Evolutionary conservation across 2,113 vertebrate species (phyloP).

Genomic region (Pitta sordida): DNA sequence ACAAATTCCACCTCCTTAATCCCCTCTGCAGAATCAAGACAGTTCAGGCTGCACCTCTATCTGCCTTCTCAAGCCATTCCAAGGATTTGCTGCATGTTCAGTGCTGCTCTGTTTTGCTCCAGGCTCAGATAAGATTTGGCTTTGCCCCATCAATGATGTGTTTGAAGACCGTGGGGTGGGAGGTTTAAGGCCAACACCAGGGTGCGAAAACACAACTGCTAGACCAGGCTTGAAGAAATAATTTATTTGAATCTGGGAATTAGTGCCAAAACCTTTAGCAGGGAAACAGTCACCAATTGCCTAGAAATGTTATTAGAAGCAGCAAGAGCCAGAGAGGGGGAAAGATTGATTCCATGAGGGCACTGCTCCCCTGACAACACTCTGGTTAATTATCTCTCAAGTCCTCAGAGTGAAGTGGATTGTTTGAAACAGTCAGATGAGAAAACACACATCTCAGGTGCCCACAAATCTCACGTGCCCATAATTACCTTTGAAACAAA

Average conservation of each 20-base stretch:
- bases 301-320: neutral
- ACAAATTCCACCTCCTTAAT: neutral
- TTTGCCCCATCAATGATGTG: neutral
- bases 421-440: neutral
- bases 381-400: constrained; percentile 49
- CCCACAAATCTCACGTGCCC: neutral
- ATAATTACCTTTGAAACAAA: neutral
- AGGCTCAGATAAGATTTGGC: neutral
- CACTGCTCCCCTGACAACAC: constrained; percentile 31
- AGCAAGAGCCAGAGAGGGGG: neutral
- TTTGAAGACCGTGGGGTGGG: neutral
- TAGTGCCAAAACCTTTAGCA: neutral
- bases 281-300: neutral
- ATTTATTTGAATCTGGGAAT: neutral
- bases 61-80: neutral
- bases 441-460: neutral
- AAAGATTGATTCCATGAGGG: constrained; percentile 29
- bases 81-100: neutral
- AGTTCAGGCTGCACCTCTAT: neutral
- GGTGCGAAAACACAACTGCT: neutral
- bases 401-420: constrained; percentile 25
- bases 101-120: neutral
- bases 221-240: neutral
- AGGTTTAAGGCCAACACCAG: neutral
- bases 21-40: neutral